phyloP scores from a whole-genome alignment of 1,140 invertebrate species.

The Papilio xuthus region DNA sequence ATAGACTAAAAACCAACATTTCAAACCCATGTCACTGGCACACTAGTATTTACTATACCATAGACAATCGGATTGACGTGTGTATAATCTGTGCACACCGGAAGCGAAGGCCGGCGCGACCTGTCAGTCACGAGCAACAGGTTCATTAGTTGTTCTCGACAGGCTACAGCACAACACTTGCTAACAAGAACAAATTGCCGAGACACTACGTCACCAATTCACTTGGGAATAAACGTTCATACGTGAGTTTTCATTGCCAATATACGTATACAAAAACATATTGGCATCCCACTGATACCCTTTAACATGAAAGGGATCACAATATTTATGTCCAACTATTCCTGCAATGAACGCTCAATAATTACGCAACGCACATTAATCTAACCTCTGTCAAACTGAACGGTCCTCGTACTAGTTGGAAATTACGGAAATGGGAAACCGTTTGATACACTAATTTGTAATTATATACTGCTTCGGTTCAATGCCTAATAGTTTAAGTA shows the following conservation, averaged over 20 bases:
- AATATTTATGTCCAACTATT: too few relatives aligned
- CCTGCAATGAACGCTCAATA: not conserved
- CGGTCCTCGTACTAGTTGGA: not conserved
- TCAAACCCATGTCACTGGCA: not conserved
- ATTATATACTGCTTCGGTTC: not conserved
- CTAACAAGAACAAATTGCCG: conserved; percentile 50
- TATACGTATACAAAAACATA: too few relatives aligned
- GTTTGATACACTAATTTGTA: not conserved
- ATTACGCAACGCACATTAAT: conserved; percentile 33
- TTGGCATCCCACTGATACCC: too few relatives aligned
- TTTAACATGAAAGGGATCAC: too few relatives aligned
- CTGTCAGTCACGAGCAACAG: conserved; percentile 64
- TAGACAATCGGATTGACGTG: not conserved
- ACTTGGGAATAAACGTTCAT: not conserved
- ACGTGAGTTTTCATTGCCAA: too few relatives aligned
- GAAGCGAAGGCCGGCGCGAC: conserved; percentile 29
- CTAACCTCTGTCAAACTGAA: conserved; percentile 18
- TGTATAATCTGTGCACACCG: not conserved
- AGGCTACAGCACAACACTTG: conserved; percentile 46
- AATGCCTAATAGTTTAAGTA: too few relatives aligned
- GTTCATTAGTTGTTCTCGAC: conserved; percentile 66
- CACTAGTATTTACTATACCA: not conserved
- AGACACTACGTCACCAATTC: not conserved
- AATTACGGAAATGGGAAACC: not conserved
- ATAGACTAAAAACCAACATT: not conserved